Conservation (phyloP, 35 echinoderm and acorn worm genomes). For the Patiria miniata region DNA sequence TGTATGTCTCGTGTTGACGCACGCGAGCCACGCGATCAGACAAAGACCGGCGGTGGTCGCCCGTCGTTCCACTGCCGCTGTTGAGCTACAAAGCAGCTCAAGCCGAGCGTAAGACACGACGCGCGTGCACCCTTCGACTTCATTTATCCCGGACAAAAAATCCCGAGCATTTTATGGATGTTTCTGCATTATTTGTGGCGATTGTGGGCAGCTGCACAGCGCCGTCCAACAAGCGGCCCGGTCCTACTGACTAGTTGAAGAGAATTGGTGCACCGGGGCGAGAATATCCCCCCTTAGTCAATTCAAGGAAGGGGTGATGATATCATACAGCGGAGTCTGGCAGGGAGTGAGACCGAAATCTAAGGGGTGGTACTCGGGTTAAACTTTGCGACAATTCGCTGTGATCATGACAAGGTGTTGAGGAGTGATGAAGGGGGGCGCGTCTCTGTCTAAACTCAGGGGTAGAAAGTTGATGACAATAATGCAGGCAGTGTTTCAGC, state of each 20-base stretch:
- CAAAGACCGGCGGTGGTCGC: background rate
- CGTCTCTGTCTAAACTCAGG: background rate
- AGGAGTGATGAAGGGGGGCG: constrained; percentile 3
- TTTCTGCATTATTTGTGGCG: constrained; percentile 31
- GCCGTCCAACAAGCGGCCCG: constrained; percentile 13
- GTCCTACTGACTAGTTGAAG: constrained; percentile 2
- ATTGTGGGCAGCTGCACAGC: background rate
- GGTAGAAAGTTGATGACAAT: background rate
- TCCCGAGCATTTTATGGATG: constrained; percentile 21
- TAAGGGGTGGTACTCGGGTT: background rate
- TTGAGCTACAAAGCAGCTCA: background rate
- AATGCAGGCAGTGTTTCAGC: background rate
- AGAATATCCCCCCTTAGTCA: background rate
- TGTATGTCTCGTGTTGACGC: constrained; percentile 22
- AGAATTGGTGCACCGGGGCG: constrained; percentile 14
- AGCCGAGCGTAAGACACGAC: background rate
- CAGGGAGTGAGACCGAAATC: background rate
- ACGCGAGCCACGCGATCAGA: background rate
- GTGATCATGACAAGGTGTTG: constrained; percentile 15
- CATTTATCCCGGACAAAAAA: constrained; percentile 29
- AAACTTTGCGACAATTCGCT: background rate
- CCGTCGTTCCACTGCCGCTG: background rate
- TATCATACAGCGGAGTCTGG: background rate
- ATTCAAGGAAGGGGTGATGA: background rate
- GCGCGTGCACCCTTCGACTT: constrained; percentile 18